Evolutionary conservation across 2,888 invertebrate species (phyloP), one percentile per base, ranked within the genome.

Genomic region (Drosophila koepferae): DNA sequence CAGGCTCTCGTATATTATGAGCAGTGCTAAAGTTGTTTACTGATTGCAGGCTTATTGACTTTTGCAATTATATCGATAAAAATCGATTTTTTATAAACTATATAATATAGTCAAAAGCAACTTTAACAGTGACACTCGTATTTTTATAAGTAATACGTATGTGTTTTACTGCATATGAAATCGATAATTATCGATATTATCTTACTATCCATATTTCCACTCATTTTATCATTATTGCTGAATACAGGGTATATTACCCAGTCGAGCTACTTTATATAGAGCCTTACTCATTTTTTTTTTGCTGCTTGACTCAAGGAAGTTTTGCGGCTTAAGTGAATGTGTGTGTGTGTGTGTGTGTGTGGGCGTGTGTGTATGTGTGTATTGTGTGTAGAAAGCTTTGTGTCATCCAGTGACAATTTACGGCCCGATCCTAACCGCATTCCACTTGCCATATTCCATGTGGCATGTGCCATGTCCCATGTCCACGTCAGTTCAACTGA

Each of bases 371-470:
- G 80, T 80, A 90, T 66, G 28, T 54, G 41, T 46, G 85, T 62
- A 72, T 49, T 74, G 44, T 81, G 80, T 80, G 85, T 66, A 72
- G 85, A 86, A 88, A 86, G 88, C 88, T 77, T 75, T 80, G 78
- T 86, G 85, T 86, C 85, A 88, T 89, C 88, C 90, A 78, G 88
- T 86, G 85, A 89, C 85, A 86, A 86, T 86, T 83, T 86, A 75
- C 81, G 68, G 54, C 55, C 60, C 64, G 34, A 67, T 40, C 62
- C 55, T 31, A 66, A 54, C 41, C 44, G 38, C 63, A 43, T 41
- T 34, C 41, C n/a, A 38, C 53, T 54, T 38, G 53, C 62, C 44
- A 14, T 31, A 53, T 49, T 41, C 41, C 36, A 46, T 12, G 28
- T 48, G 41, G 46, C 46, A 49, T 34, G 78, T 65, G 64, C 44